Evolutionary conservation across 2,113 vertebrate species (phyloP), one percentile per base, ranked within the genome.

Genomic region (Spizaetus ornatus): DNA sequence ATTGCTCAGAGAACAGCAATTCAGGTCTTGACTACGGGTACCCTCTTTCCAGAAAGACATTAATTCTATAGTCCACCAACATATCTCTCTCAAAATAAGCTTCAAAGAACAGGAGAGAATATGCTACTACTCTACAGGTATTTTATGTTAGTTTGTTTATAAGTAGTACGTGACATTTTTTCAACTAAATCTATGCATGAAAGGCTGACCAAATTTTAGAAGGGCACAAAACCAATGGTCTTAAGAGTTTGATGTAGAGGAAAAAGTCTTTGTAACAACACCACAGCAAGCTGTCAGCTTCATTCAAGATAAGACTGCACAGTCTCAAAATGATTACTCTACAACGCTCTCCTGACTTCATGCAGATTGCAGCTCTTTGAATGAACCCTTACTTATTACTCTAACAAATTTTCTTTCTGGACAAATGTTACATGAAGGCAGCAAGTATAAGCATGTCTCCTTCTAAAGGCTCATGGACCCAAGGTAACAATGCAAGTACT

Each of bases 371-470:
- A 80, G 82, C 6, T 82, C 48, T 79, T 79, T 25, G 25, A 94
- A 82, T 36, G 16, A 88, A 29, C 13, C 22, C 29, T 23, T 59
- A 5, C 31, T 83, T 59, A 84, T 34, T n/a, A 59, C 14, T 18
- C 56, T 23, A 65, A 74, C 22, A 22, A 50, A 82, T 81, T 65
- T 79, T 79, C 25, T 58, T 86, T 85, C 69, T 56, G 36, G 43
- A 40, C 47, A 82, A 94, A 59, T 10, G 34, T 81, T 93, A 82
- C 15, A 74, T 11, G 21, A 74, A 84, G 34, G 26, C 47, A 61
- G 48, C 23, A 86, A n/a, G 13, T 32, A 6, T 36, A 76, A 48
- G 12, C 0, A 0, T 9, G 7, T 13, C 42, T 48, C 47, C 11
- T 53, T 56, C 47, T 50, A 56, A 88, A 92, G 40, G 31, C 43